phyloP scores from a whole-genome alignment of 2,888 invertebrate species.

The Drosophila aldrichi region DNA sequence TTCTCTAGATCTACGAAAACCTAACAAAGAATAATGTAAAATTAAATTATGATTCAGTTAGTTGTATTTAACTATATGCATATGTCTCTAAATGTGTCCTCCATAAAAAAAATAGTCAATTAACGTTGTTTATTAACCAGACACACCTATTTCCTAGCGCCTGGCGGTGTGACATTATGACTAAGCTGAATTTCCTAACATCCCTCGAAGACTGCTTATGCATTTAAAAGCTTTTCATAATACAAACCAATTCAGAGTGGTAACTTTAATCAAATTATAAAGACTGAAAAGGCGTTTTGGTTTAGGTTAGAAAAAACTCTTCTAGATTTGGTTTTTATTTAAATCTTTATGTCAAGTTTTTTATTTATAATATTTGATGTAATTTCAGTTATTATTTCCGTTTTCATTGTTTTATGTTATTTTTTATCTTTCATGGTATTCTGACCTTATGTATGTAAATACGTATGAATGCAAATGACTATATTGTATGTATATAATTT shows the following conservation, averaged over 20 bases:
- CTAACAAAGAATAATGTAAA: not conserved
- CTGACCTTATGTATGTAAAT: conserved; percentile 60
- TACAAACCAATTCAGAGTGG: not conserved
- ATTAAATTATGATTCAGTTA: not conserved
- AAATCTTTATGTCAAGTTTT: conserved; percentile 56
- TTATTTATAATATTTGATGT: conserved; percentile 75
- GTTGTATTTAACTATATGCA: not conserved
- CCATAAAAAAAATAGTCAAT: not conserved
- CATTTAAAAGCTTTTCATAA: not conserved
- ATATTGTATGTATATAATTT: conserved; percentile 46
- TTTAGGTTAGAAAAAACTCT: conserved; percentile 27
- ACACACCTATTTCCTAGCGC: conserved; percentile 1
- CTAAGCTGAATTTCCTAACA: not conserved
- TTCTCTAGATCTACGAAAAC: not conserved
- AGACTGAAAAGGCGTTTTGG: conserved; percentile 6
- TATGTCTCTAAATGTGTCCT: not conserved
- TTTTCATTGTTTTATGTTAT: conserved; percentile 14
- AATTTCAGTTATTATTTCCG: conserved; percentile 61
- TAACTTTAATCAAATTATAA: too few relatives aligned
- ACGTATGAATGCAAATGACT: conserved; percentile 61
- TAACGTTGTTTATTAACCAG: not conserved
- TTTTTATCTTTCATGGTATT: conserved; percentile 30
- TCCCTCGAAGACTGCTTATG: not conserved
- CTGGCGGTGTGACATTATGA: not conserved
- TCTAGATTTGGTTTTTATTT: conserved; percentile 54